Evolutionary conservation across 2,888 invertebrate genomes (phyloP), one percentile per base, ranked within the genome.

Genomic region (Periphyllus acericola): DNA sequence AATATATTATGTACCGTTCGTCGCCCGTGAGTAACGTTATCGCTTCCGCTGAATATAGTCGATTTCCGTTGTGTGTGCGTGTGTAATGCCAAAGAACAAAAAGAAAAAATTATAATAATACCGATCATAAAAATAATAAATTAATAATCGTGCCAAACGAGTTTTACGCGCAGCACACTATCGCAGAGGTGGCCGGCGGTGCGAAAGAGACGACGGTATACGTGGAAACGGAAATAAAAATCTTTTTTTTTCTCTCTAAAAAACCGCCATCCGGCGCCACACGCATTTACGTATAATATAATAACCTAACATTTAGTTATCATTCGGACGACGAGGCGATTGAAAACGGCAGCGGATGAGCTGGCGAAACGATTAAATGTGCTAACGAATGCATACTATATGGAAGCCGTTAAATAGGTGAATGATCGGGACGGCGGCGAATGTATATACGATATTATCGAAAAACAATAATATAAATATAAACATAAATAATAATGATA

Each of bases 141-240:
- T 14, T 36, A 74, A 74, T 74, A 74, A 74, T 36, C 25, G 32
- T 34, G 74, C 36, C 74, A 36, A 74, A 74, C 74, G 21, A 36
- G 74, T 74, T 74, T 74, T 25, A 36, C 74, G 29, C 74, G 36
- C 29, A 34, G 25, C 74, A 74, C 74, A 25, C 36, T 36, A 74
- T 0, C 25, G 34, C 8, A 36, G 6, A 34, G 36, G 34, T 60
- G 25, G 60, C 21, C n/a, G 14, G 74, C 36, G 34, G 74, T 3
- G 21, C 25, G 5, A 21, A 32, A 25, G 29, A 71, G 14, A 32
- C 19, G 14, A 34, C 8, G 17, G 8, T 72, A 32, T 34, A 74
- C 74, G 36, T 74, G 74, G 36, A 36, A 74, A 74, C 74, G 34
- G 74, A 36, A 74, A 74, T 36, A 25, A 36, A 74, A 36, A 29